Evolutionary conservation across 23 tunicate genomes (phyloP), one percentile per base, ranked within the genome.

Genomic region (Halocynthia aurantium): DNA sequence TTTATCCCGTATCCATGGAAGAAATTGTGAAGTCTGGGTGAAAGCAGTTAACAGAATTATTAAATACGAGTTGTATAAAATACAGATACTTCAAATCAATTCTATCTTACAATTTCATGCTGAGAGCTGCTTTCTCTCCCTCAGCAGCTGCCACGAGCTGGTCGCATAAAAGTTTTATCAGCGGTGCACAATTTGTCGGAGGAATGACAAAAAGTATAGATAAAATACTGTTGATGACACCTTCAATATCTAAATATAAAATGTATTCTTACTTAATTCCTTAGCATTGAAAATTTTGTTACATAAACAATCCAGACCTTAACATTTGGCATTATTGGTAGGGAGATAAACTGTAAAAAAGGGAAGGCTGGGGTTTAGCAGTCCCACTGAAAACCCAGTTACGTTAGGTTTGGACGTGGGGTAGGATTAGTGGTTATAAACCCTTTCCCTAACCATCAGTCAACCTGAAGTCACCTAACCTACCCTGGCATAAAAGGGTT

Each of bases 171-270:
- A 81, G 50, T 15, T 72, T 83, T 6, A 90, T 84, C 53, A 90
- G 50, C 53, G 83, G 83, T 44, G 75, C 49, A 53, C 90, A 84
- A 67, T 90, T 77, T 22, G 71, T 58, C n/a, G 78, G 31, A 50
- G 94, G 97, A 58, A 90, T 81, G 51, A 85, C 80, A 77, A 90
- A 85, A 55, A 90, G 81, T 18, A 90, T 61, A 44, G 97, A 90
- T 54, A 90, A 51, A 21, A 90, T 81, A 73, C 97, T 90, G 76
- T 90, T 90, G 6, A 90, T 72, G 6, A 90, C 77, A 53, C 97
- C 97, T 77, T 90, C 97, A 65, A 90, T 81, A 54, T 85, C 97
- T 90, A 78, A 13, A 64, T 20, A 19, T 10, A 60, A 75, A 12
- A 56, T 12, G 15, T 55, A n/a, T 5, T 8, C 10, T 15, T 68